These are phyloP conservation scores for Acromyrmex charruanus DNA, from an alignment of 1,140 invertebrate genomes.

Conservation along the genomic window DNA sequence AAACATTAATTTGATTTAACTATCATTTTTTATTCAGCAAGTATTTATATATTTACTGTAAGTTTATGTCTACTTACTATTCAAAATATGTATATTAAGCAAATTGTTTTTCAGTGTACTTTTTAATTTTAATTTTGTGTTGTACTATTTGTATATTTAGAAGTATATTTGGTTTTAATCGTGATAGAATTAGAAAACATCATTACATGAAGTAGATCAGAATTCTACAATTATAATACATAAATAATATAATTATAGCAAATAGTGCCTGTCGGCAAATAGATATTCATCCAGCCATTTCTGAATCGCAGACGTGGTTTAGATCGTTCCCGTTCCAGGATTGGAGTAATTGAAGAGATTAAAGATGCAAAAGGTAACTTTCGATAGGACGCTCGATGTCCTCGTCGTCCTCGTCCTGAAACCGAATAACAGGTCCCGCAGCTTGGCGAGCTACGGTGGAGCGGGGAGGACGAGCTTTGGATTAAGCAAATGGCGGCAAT, in stretches of 20 bases:
- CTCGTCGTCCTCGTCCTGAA: slow-evolving; percentile 33
- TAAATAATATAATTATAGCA: background rate
- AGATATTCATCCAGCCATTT: background rate
- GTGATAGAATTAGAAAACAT: background rate
- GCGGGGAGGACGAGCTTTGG: slow-evolving; percentile 70
- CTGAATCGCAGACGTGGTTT: background rate
- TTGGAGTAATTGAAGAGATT: slow-evolving; percentile 44
- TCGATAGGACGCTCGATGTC: slow-evolving; percentile 35
- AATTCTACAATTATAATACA: background rate
- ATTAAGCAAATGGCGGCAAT: slow-evolving; percentile 87
- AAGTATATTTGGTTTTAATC: background rate
- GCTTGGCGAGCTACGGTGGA: slow-evolving; percentile 43
- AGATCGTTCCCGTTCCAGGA: background rate
- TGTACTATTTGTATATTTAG: background rate
- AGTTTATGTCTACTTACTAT: too few species aligned
- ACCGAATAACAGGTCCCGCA: slow-evolving; percentile 56
- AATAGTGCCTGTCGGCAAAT: background rate
- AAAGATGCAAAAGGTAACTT: slow-evolving; percentile 67
- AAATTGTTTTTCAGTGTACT: too few species aligned
- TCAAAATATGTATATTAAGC: too few species aligned
- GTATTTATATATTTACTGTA: too few species aligned
- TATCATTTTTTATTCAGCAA: too few species aligned
- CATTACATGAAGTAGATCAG: background rate
- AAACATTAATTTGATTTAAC: too few species aligned
- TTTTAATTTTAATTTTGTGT: background rate